A percentile compares a stretch with the other conserved stretches of the same genome.
phyloP scores from a whole-genome alignment of 2,888 invertebrate genomes.

The Auanema sp. region DNA sequence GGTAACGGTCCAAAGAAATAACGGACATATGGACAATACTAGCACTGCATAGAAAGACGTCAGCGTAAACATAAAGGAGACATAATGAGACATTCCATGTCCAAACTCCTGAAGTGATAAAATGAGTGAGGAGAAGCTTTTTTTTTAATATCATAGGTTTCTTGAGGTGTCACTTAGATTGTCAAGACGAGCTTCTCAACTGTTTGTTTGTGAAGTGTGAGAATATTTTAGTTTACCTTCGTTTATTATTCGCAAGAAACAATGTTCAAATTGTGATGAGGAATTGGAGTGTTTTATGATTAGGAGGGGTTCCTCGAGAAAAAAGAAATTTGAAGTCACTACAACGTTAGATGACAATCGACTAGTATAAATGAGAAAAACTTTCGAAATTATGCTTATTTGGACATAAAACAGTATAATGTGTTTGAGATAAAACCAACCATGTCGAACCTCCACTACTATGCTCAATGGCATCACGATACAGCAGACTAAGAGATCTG shows the following conservation, averaged over 20 bases:
- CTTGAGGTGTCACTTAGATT: neutral
- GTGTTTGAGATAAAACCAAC: slow-evolving; percentile 70
- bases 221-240: too few species aligned
- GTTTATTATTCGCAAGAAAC: too few species aligned
- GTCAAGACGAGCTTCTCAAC: slow-evolving; percentile 8
- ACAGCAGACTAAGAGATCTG: slow-evolving; percentile 87
- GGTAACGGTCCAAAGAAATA: slow-evolving; percentile 68
- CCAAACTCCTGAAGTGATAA: slow-evolving; percentile 51
- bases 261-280: too few species aligned
- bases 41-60: slow-evolving; percentile 70
- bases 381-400: neutral
- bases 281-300: too few species aligned
- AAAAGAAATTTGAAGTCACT: too few species aligned
- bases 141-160: neutral
- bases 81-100: slow-evolving; percentile 66
- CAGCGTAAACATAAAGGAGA: slow-evolving; percentile 81
- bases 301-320: too few species aligned
- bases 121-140: slow-evolving; percentile 1
- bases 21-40: slow-evolving; percentile 71
- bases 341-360: too few species aligned
- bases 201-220: slow-evolving; percentile 6
- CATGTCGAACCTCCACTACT: slow-evolving; percentile 82
- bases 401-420: too few species aligned
- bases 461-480: slow-evolving; percentile 95
- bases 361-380: neutral